These are phyloP conservation scores for Epizoanthus rinbou DNA, from an alignment of 92 coral and sea anemone genomes.

Conservation along the genomic window DNA sequence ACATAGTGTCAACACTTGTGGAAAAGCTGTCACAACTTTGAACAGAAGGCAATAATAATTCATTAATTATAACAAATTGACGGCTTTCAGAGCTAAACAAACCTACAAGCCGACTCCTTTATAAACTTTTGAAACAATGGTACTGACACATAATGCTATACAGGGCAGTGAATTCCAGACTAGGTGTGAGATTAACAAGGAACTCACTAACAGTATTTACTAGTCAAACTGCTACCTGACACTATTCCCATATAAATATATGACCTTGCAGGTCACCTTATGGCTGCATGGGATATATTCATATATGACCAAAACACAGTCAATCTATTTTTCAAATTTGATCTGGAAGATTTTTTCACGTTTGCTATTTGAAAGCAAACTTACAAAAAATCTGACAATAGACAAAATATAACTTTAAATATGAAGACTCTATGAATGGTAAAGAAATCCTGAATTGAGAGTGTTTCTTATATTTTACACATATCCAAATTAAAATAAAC, in stretches of 20 bases:
- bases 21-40: no score
- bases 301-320: not conserved
- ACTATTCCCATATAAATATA: not conserved
- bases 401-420: not conserved
- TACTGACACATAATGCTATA: not conserved
- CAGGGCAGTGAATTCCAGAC: not conserved
- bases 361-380: not conserved
- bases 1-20: no score
- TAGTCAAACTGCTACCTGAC: not conserved
- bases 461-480: not conserved
- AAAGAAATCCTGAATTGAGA: not conserved
- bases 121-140: not conserved
- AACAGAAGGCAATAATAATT: no score
- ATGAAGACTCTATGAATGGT: not conserved
- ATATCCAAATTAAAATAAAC: not conserved
- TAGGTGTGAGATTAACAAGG: not conserved
- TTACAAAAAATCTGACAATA: not conserved
- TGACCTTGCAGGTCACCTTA: slow-evolving; percentile 6
- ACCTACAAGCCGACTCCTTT: not conserved
- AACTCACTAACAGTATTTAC: slow-evolving; percentile 1
- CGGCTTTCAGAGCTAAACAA: not conserved
- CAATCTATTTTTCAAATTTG: not conserved
- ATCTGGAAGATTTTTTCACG: not conserved
- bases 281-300: no score
- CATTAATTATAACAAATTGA: no score